Percentiles rank a stretch among this genome's conserved stretches.
These are phyloP conservation scores for Microtus montanus DNA, from an alignment of 2,113 vertebrate genomes.

Conservation along the genomic window DNA sequence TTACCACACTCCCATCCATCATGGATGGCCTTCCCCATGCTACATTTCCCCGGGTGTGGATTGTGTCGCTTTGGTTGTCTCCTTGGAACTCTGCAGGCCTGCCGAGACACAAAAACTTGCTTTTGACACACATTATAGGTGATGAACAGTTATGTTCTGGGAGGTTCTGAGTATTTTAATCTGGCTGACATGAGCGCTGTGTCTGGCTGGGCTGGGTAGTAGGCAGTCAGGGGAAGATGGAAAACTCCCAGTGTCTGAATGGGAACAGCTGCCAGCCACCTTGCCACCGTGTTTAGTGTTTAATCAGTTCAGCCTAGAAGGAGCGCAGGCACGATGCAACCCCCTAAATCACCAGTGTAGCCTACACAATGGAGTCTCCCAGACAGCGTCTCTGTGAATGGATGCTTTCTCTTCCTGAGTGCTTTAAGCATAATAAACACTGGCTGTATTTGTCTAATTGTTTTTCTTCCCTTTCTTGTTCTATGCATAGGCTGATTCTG, in stretches of 20 bases:
- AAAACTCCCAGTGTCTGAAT: background rate
- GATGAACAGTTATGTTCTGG: background rate
- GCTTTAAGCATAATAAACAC: background rate
- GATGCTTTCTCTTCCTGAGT: background rate
- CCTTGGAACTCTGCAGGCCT: background rate
- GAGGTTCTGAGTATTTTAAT: background rate
- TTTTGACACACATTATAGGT: constrained; percentile 9
- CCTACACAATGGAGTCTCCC: background rate
- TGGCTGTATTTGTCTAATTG: background rate
- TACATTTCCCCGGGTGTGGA: background rate
- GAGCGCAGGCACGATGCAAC: no score
- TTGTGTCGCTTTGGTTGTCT: background rate
- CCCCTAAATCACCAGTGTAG: background rate
- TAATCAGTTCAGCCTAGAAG: background rate
- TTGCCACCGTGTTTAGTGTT: background rate
- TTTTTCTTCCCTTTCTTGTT: constrained; percentile 24
- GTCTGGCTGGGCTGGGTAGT: background rate
- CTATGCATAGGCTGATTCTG: background rate
- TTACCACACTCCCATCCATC: constrained; percentile 26
- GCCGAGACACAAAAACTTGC: background rate
- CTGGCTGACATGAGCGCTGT: background rate
- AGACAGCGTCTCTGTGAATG: background rate
- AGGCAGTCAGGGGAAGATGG: background rate
- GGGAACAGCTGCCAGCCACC: background rate
- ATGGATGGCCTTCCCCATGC: background rate